Evolutionary conservation across 2,113 vertebrate species (phyloP), one percentile per base, ranked within the genome.

Genomic region (Cephalopholis sonnerati): DNA sequence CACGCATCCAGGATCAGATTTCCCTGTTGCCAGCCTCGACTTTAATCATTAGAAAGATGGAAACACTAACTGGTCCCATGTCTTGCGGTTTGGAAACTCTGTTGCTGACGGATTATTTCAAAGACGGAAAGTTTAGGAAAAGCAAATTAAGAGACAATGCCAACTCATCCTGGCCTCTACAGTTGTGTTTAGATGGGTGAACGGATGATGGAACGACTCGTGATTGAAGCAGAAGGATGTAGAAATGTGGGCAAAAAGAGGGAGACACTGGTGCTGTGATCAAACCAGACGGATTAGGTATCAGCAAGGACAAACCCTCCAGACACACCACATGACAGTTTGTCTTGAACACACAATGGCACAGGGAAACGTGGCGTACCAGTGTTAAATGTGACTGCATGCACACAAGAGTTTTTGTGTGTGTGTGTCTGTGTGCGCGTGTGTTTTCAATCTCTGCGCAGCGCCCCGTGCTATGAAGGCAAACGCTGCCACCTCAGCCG

Each of bases 401-500:
- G 61, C 25, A 75, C 68, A 69, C 77, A 41, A 9, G 16, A 61
- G 53, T 16, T 66, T 53, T n/a, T 29, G 50, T n/a, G 29, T 1
- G n/a, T 2, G 44, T 18, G 67, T 87, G 83, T 87, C 83, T 91
- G 50, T 10, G 22, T 1, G 20, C 2, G 44, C 18, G 70, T 86
- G 83, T 86, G 85, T 92, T 91, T 89, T 80, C 89, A 87, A 88
- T 93, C 87, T 86, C 58, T 88, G 86, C 76, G 77, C 90, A 91
- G 89, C 51, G 36, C 89, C 81, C 84, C 79, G 72, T 91, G 87
- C 81, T 77, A 82, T 59, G 57, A 89, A 91, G 90, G 90, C 91
- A 92, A 93, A 93, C 48, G 84, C 90, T 87, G 90, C 92, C 90
- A 90, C 92, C 84, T 91, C 91, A 91, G 89, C 88, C 84, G 86